These are phyloP conservation scores for Cephalopterus ornatus DNA, from an alignment of 2,113 vertebrate genomes.

Conservation along the genomic window DNA sequence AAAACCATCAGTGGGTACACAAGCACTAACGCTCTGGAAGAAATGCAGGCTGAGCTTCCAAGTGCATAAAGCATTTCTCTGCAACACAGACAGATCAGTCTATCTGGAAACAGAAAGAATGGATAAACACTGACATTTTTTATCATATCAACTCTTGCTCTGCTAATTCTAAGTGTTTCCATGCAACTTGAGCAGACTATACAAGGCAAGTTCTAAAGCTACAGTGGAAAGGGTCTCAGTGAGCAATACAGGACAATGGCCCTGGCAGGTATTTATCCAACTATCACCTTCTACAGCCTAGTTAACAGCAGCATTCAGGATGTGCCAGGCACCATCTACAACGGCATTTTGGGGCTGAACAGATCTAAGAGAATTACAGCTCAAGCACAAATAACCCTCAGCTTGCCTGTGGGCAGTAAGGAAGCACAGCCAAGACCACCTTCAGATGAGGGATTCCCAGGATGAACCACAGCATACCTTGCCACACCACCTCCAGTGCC, in stretches of 20 bases:
- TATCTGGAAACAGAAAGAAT: background rate
- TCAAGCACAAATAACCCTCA: background rate
- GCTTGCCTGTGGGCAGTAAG: background rate
- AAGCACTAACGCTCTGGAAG: background rate
- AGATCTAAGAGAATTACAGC: background rate
- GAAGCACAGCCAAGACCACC: background rate
- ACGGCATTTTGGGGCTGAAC: background rate
- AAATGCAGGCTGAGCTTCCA: background rate
- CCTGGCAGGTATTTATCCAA: background rate
- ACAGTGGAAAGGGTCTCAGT: background rate
- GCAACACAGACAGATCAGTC: background rate
- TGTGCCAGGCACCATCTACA: background rate
- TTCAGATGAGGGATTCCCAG: background rate
- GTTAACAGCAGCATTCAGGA: background rate
- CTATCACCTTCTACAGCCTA: background rate
- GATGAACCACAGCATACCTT: background rate
- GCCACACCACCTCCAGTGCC: background rate
- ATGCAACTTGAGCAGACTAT: background rate
- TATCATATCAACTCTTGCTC: background rate
- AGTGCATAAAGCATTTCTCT: background rate
- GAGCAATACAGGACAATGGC: background rate
- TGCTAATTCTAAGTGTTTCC: background rate
- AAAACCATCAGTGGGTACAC: background rate
- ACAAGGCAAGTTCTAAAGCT: background rate
- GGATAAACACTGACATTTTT: background rate